Conservation (phyloP, 2,113 vertebrate species). For the Spea multiplicata region DNA sequence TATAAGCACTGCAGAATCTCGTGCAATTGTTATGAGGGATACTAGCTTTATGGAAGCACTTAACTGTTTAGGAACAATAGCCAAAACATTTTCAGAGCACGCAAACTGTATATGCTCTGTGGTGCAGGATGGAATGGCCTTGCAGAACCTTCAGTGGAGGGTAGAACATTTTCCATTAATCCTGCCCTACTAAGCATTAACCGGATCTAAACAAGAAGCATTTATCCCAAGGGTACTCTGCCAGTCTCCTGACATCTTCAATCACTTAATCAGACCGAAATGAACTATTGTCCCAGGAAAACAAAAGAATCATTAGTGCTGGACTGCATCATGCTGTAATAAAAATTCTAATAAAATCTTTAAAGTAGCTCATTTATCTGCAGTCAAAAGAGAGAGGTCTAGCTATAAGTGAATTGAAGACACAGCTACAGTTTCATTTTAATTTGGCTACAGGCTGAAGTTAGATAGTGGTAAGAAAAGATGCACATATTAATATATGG, state of each 20-base stretch:
- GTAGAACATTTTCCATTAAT: conserved; percentile 26
- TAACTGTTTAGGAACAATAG: neutral
- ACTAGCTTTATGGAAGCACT: neutral
- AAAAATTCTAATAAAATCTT: conserved; percentile 60
- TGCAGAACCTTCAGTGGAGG: neutral
- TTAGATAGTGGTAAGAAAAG: conserved; percentile 18
- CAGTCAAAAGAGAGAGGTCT: conserved; percentile 22
- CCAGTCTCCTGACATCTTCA: conserved; percentile 36
- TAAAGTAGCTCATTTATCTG: conserved; percentile 54
- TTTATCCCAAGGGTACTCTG: conserved; percentile 40
- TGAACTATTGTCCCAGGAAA: conserved; percentile 50
- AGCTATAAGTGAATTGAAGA: conserved; percentile 9
- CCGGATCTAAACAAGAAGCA: conserved; percentile 40
- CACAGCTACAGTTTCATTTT: conserved; percentile 20
- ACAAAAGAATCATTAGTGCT: conserved; percentile 48
- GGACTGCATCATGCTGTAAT: conserved; percentile 45
- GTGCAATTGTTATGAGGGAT: neutral
- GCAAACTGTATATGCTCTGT: neutral
- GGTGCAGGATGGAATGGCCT: neutral
- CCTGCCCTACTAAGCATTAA: conserved; percentile 29
- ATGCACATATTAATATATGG: conserved; percentile 20
- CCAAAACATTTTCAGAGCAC: too few relatives aligned
- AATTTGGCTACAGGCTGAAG: conserved; percentile 24
- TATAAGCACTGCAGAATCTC: neutral
- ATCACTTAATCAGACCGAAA: conserved; percentile 40